Evolutionary conservation across 2,797 vertebrate genomes (phyloP).

Genomic region (Rhabdomys pumilio): DNA sequence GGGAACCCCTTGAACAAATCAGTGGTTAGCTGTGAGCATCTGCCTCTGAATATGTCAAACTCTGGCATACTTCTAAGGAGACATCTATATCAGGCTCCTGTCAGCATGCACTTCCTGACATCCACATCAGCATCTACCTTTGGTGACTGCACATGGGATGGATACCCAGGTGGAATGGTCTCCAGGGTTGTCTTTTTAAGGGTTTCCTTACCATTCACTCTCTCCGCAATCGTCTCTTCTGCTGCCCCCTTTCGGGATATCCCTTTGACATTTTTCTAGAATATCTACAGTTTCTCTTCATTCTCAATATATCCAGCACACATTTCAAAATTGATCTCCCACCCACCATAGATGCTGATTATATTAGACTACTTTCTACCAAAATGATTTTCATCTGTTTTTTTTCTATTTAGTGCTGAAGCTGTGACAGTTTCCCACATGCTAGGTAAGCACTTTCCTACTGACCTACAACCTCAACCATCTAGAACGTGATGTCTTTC

Average conservation of each 20-base stretch:
- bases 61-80: too few species aligned
- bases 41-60: too few species aligned
- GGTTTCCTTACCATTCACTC: neutral
- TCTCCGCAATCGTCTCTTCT: neutral
- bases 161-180: too few species aligned
- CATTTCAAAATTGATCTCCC: slow-evolving; percentile 20
- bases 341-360: neutral
- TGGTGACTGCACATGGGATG: too few species aligned
- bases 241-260: neutral
- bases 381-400: neutral
- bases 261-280: slow-evolving; percentile 4
- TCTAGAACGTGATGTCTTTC: neutral
- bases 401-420: neutral
- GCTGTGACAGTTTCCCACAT: neutral
- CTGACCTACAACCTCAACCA: neutral
- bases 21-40: too few species aligned
- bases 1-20: too few species aligned
- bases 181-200: neutral
- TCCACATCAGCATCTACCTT: too few species aligned
- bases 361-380: neutral
- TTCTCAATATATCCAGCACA: neutral
- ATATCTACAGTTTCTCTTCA: slow-evolving; percentile 13
- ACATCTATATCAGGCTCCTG: too few species aligned
- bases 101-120: too few species aligned
- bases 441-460: neutral